Evolutionary conservation across 2,888 invertebrate species (phyloP).

Genomic region (Portevinia maculata): DNA sequence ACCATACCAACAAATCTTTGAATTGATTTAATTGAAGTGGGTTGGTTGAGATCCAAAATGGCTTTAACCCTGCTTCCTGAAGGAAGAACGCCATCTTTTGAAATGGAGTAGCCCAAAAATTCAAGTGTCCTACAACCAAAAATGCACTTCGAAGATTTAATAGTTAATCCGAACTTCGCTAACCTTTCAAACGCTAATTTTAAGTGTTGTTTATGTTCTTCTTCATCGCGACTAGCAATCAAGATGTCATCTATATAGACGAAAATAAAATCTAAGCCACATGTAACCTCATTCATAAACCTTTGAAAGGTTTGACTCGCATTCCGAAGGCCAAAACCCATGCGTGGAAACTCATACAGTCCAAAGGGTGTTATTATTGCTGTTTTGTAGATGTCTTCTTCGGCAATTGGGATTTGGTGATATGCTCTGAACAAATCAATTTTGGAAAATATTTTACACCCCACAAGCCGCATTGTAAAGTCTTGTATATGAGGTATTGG

Average conservation of each 20-base stretch:
- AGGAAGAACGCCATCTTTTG: conserved; percentile 11
- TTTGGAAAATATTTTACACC: no score
- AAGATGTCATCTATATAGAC: conserved; percentile 8
- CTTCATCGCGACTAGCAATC: conserved; percentile 7
- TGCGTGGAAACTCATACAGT: conserved; percentile 4
- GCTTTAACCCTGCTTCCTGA: conserved; percentile 6
- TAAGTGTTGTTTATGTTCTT: not conserved
- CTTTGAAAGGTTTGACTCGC: no score
- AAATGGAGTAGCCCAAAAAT: conserved; percentile 9
- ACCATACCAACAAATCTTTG: conserved; percentile 12
- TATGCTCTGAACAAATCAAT: no score
- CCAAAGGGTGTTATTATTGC: no score
- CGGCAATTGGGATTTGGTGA: no score
- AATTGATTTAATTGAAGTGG: conserved; percentile 16
- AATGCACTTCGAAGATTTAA: no score
- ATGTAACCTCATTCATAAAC: no score
- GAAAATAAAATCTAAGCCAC: conserved; percentile 5
- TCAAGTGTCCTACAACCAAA: no score
- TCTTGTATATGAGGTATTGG: no score
- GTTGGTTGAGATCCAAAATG: conserved; percentile 3
- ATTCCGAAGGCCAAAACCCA: conserved; percentile 15
- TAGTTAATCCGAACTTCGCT: no score
- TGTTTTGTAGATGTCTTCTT: no score
- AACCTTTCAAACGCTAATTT: conserved; percentile 1
- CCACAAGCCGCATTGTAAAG: no score